Evolutionary conservation across 2,797 vertebrate species (phyloP), one percentile per base, ranked within the genome.

Genomic region (Hydrocynus forskahlii): DNA sequence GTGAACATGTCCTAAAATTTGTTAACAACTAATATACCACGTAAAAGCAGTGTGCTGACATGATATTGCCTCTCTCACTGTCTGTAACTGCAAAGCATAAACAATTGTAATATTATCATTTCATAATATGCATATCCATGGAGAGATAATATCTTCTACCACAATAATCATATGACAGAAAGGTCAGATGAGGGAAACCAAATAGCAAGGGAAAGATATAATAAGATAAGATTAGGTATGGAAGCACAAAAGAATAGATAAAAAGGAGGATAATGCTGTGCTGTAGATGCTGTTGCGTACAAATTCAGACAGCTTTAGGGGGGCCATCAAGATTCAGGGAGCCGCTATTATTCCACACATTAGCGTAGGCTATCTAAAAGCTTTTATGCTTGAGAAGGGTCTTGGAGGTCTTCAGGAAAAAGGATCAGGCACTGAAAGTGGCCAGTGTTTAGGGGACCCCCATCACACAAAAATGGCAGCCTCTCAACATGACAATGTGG

Each of bases 261-360:
- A 78, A 84, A 54, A 74, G 80, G 79, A 55, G 79, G 76, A 83
- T 86, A 87, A 81, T 89, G 87, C 86, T 63, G 78, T 68, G 83
- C 80, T 60, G 79, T 82, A 78, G 82, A 78, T 86, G 86, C 82
- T 84, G 79, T 78, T 72, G 78, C 81, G 86, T 63, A 81, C 83
- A 84, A 86, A 86, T 86, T 83, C 80, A 81, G 76, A 75, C 83
- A 85, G 86, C 81, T 84, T 87, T 81, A 73, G 75, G 59, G 85
- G 83, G 77, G 78, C 76, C 85, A 89, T 89, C 83, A 88, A 89
- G 88, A 89, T 86, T 86, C 82, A 86, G 87, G 80, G 78, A 93
- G 92, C 92, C 91, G 91, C 92, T 93, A 95, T 95, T 95, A 94
- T 94, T 94, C 92, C 92, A 92, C 92, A 95, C 94, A 95, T 95